Conservation (phyloP, 2,888 invertebrate genomes). For the Leptopilina drosophilae region DNA sequence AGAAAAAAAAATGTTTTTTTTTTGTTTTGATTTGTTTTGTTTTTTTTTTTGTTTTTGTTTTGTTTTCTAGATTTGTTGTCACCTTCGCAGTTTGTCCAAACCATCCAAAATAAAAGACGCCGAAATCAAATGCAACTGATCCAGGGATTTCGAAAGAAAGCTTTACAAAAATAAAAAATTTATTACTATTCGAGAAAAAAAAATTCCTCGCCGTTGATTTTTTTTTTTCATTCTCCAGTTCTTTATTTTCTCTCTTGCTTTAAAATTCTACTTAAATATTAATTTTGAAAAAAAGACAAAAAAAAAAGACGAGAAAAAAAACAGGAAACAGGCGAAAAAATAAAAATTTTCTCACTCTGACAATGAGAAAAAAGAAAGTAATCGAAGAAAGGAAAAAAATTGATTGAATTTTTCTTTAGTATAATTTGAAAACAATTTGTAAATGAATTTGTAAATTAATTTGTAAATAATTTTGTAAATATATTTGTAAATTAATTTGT, state of each 20-base stretch:
- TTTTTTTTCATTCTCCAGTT: conserved; percentile 26
- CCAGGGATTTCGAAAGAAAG: conserved; percentile 76
- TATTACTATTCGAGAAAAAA: conserved; percentile 43
- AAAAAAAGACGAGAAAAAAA: conserved; percentile 18
- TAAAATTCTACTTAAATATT: background rate
- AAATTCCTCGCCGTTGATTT: background rate
- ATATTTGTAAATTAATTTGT: no score
- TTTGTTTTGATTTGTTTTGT: no score
- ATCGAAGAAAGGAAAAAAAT: no score
- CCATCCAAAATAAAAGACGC: conserved; percentile 76
- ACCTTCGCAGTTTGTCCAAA: conserved; percentile 76
- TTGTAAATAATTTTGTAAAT: no score
- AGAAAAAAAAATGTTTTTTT: no score
- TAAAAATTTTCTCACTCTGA: no score
- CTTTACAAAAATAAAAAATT: conserved; percentile 70
- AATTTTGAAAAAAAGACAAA: background rate
- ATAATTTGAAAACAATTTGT: no score
- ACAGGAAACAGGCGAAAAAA: background rate
- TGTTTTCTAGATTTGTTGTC: conserved; percentile 54
- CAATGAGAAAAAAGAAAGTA: no score
- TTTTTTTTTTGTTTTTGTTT: no score
- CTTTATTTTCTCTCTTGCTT: conserved; percentile 3
- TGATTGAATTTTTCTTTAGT: no score
- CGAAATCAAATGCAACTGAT: conserved; percentile 77
- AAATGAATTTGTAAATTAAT: no score